A percentile compares a stretch with the other conserved stretches of the same genome.
phyloP scores from a whole-genome alignment of 23 tunicate species.

The Trididemnum clinides region DNA sequence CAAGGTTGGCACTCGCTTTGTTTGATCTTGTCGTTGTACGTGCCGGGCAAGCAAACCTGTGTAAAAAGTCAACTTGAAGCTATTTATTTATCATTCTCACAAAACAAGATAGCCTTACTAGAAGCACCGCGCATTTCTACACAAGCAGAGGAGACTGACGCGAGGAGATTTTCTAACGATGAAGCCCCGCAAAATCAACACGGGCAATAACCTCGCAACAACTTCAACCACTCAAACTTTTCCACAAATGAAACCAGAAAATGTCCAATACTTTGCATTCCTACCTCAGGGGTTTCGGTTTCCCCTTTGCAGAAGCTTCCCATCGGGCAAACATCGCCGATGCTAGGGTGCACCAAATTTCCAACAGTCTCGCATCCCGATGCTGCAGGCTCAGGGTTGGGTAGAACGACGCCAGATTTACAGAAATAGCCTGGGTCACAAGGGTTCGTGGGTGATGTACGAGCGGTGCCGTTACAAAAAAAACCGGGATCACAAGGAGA shows the following conservation, averaged over 20 bases:
- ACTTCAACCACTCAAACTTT: too few species aligned
- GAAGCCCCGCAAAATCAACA: too few species aligned
- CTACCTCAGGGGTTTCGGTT: constrained; percentile 46
- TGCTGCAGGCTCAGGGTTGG: constrained; percentile 60
- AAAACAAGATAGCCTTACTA: too few species aligned
- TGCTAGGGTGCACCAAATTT: constrained; percentile 54
- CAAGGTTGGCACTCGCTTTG: constrained; percentile 53
- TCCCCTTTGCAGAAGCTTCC: constrained; percentile 76
- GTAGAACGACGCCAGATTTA: constrained; percentile 45
- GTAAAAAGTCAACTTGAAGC: neutral
- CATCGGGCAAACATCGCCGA: constrained; percentile 81
- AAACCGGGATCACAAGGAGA: constrained; percentile 60
- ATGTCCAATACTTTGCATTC: too few species aligned
- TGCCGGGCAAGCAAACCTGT: constrained; percentile 69
- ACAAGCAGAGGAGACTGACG: too few species aligned
- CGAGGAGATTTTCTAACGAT: too few species aligned
- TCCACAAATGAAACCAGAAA: too few species aligned
- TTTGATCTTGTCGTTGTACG: constrained; percentile 56
- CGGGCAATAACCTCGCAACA: too few species aligned
- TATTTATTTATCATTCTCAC: too few species aligned
- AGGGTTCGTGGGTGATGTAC: constrained; percentile 25
- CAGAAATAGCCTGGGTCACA: constrained; percentile 86
- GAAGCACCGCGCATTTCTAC: too few species aligned
- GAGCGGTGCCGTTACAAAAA: constrained; percentile 71
- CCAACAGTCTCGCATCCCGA: constrained; percentile 12